Evolutionary conservation across 2,113 vertebrate genomes (phyloP).

Genomic region (Dipodomys spectabilis): DNA sequence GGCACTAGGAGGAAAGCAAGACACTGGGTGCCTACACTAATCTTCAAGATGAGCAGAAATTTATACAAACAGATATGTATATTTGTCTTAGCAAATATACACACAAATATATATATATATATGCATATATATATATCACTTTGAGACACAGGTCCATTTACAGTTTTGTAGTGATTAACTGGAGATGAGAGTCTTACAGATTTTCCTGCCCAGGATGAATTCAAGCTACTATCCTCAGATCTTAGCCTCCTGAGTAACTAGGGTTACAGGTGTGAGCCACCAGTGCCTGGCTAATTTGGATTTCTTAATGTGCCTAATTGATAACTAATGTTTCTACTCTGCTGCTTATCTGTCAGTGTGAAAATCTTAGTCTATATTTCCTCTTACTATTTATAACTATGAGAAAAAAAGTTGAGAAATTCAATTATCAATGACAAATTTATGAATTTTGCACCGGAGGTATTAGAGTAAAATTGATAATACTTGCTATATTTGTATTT

Average conservation of each 20-base stretch:
- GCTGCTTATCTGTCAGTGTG: background rate
- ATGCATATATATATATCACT: background rate
- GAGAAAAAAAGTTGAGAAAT: background rate
- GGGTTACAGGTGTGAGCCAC: no score
- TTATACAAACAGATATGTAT: accelerated
- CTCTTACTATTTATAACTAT: background rate
- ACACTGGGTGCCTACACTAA: background rate
- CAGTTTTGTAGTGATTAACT: no score
- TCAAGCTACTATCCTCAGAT: no score
- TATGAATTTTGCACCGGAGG: background rate
- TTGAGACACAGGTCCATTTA: no score
- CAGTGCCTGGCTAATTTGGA: background rate
- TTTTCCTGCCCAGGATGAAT: no score
- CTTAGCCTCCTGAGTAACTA: no score
- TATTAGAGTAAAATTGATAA: background rate
- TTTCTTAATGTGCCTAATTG: background rate
- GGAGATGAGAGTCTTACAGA: no score
- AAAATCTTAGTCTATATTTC: background rate
- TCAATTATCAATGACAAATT: background rate
- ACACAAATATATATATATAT: background rate
- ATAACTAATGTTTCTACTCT: background rate
- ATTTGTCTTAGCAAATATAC: background rate
- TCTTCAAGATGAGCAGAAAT: background rate
- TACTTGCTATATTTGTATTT: background rate
- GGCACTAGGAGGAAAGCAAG: background rate